Conservation (phyloP, 37 sponge, comb jelly and placozoan species). For the Aphrocallistes beatrix region DNA sequence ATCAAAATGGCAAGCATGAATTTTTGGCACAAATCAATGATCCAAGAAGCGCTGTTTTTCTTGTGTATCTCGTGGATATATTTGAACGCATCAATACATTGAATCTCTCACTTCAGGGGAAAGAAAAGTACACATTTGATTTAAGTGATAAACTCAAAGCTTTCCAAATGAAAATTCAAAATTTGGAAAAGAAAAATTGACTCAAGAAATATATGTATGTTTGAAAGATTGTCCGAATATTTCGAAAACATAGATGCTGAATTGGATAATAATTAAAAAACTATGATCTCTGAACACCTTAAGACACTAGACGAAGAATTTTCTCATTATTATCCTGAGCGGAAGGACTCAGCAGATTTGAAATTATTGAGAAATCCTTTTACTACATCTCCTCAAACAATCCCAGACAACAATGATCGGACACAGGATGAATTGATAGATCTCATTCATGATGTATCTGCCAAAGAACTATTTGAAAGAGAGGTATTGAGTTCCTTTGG, state of each 20-base stretch:
- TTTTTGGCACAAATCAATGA: slow-evolving; percentile 15
- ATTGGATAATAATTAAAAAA: neutral
- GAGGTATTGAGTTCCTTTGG: slow-evolving; percentile 8
- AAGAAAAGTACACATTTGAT: slow-evolving; percentile 6
- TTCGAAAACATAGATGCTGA: neutral
- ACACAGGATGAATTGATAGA: slow-evolving; percentile 1
- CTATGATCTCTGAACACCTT: slow-evolving; percentile 7
- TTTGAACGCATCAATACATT: slow-evolving; percentile 18
- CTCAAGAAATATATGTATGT: neutral
- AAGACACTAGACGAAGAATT: neutral
- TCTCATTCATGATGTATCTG: slow-evolving; percentile 10
- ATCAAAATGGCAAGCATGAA: slow-evolving; percentile 15
- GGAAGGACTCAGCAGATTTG: slow-evolving; percentile 2
- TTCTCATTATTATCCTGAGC: slow-evolving; percentile 8
- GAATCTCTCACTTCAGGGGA: slow-evolving; percentile 19
- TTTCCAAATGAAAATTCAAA: slow-evolving; percentile 8
- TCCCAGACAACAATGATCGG: slow-evolving; percentile 13
- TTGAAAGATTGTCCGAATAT: neutral
- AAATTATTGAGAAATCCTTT: slow-evolving; percentile 17
- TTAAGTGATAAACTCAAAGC: slow-evolving; percentile 13
- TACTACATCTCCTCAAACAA: slow-evolving; percentile 7
- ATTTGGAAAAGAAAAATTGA: slow-evolving; percentile 14
- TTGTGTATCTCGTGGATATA: slow-evolving; percentile 17
- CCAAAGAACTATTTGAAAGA: slow-evolving; percentile 15
- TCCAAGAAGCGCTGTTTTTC: neutral